Evolutionary conservation across 2,797 vertebrate species (phyloP).

Genomic region (Holocentrus rufus): DNA sequence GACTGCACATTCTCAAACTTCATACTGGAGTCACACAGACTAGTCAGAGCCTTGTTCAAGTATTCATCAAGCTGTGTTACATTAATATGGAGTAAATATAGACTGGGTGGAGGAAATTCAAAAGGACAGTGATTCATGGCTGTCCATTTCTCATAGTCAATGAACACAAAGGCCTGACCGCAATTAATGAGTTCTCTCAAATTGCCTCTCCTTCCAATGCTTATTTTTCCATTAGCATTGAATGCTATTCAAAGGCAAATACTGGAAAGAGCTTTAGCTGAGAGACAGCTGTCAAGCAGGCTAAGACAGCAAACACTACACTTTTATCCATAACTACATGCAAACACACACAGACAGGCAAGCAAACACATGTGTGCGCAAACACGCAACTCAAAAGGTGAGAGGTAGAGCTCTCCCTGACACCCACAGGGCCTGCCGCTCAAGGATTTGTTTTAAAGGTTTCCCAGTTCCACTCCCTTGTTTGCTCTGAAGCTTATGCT

Average conservation of each 20-base stretch:
- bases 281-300: slow-evolving; percentile 71
- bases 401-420: slow-evolving; percentile 61
- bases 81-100: slow-evolving; percentile 16
- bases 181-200: slow-evolving; percentile 54
- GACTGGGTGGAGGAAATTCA: slow-evolving; percentile 39
- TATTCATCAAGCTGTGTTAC: slow-evolving; percentile 11
- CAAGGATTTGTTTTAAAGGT: slow-evolving; percentile 37
- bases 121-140: slow-evolving; percentile 48
- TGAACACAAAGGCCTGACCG: slow-evolving; percentile 48
- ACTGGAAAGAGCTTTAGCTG: slow-evolving; percentile 56
- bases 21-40: slow-evolving; percentile 24
- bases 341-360: slow-evolving; percentile 68
- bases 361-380: slow-evolving; percentile 64
- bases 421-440: slow-evolving; percentile 48
- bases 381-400: slow-evolving; percentile 63
- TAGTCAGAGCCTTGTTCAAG: slow-evolving; percentile 43
- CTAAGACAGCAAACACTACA: slow-evolving; percentile 65
- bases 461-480: slow-evolving; percentile 75
- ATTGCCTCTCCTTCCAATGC: slow-evolving; percentile 46
- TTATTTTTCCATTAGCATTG: slow-evolving; percentile 65
- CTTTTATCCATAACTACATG: slow-evolving; percentile 34
- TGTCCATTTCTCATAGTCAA: slow-evolving; percentile 47
- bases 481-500: slow-evolving; percentile 77
- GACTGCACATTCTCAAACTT: slow-evolving; percentile 8
- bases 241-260: slow-evolving; percentile 51